Evolutionary conservation across 2,113 vertebrate genomes (phyloP), one percentile per base, ranked within the genome.

Genomic region (Kryptolebias marmoratus): DNA sequence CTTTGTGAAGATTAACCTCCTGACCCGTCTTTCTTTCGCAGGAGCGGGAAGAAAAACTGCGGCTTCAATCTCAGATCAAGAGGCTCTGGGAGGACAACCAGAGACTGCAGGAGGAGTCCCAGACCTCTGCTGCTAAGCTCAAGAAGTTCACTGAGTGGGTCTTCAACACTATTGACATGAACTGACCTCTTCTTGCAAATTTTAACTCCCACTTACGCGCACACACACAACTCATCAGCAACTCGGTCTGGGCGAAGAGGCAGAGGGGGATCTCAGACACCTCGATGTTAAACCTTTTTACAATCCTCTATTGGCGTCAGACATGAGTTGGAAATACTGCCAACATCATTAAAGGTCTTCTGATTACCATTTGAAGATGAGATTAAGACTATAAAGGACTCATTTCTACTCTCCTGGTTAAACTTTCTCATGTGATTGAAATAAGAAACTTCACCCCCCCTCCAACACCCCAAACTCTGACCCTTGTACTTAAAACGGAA

Each of bases 141-240:
- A 99, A 99, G 94, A 99, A 99, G 89, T 99, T 99, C 93, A 99
- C 98, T 0, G 98, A 99, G 72, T 99, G 98, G 98, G 97, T 99
- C 91, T 99, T 99, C 92, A 99, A 98, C 89, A 99, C 98, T 82
- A 98, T 99, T 57, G 98, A 99, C 92, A 97, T 99, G 96, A 98
- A 96, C 93, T 99, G 94, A 96, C 79, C 5, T 61, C 9, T 14
- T 9, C 56, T 32, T 1, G 27, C 64, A 32, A 49, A 3, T 32
- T 63, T 70, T 1, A 22, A 39, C 62, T 39, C 55, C 44, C 55
- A 69, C 27, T 1, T 22, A 28, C 59, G 32, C 39, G 6, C 56
- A 57, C 28, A 28, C 59, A 39, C 39, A 10, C 56, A 57, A n/a
- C 11, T 64, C 65, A 78, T 61, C 48, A 49, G 78, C 66, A 72